These are phyloP conservation scores for Patella ulyssiponensis DNA, from an alignment of 2,888 invertebrate genomes.

Conservation along the genomic window DNA sequence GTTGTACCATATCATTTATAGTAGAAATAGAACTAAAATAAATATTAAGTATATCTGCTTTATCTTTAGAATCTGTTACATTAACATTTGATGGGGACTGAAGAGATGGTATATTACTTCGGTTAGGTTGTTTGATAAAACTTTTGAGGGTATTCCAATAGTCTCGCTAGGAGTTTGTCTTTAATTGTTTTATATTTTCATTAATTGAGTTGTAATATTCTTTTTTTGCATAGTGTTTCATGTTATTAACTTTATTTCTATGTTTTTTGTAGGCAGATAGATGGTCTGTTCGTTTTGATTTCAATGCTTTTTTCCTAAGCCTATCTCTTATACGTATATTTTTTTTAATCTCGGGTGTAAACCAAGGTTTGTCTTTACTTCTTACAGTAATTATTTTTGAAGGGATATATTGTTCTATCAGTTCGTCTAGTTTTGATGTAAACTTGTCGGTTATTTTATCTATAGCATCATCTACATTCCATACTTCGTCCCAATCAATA, in stretches of 20 bases:
- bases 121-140: background rate
- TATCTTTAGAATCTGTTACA: background rate
- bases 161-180: background rate
- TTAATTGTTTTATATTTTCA: background rate
- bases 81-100: no score
- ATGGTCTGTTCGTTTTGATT: background rate
- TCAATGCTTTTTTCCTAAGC: background rate
- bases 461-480: background rate
- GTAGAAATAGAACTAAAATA: constrained; percentile 10
- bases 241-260: background rate
- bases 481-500: background rate
- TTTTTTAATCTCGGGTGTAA: background rate
- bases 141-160: background rate
- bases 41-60: background rate
- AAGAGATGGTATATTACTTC: background rate
- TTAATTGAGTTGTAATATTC: background rate
- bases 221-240: background rate
- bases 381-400: background rate
- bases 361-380: background rate
- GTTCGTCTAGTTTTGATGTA: background rate
- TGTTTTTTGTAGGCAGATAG: background rate
- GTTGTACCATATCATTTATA: background rate
- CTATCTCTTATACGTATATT: background rate
- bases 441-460: background rate
- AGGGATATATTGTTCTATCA: background rate